Conservation (phyloP, 64 coral and sea anemone species). For the Astreopora myriophthalma region DNA sequence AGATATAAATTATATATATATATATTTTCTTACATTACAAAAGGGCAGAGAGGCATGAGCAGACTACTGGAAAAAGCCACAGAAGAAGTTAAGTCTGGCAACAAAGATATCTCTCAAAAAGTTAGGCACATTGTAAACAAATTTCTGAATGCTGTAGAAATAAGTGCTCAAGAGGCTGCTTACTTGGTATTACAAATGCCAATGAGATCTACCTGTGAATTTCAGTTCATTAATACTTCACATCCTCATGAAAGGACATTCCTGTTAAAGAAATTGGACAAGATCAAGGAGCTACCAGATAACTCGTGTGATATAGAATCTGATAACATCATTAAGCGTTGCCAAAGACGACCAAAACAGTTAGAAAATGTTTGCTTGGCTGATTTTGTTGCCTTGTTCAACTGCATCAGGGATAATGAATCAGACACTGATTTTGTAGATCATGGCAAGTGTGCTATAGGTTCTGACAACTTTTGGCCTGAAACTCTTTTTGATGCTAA, state of each 20-base stretch:
- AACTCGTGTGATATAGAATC: slow-evolving; percentile 76
- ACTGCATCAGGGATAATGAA: slow-evolving; percentile 47
- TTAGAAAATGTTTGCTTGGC: slow-evolving; percentile 57
- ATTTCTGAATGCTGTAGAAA: slow-evolving; percentile 72
- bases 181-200: slow-evolving; percentile 63
- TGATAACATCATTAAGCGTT: slow-evolving; percentile 69
- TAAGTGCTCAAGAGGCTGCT: slow-evolving; percentile 73
- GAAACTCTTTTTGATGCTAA: slow-evolving; percentile 34
- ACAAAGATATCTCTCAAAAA: background rate
- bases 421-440: background rate
- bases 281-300: slow-evolving; percentile 75
- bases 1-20: slow-evolving; percentile 64
- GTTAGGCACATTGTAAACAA: slow-evolving; percentile 44
- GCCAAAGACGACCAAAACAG: slow-evolving; percentile 53
- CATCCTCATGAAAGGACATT: slow-evolving; percentile 68
- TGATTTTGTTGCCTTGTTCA: slow-evolving; percentile 4
- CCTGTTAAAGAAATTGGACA: slow-evolving; percentile 61
- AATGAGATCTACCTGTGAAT: slow-evolving; percentile 41
- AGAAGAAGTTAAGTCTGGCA: background rate
- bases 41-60: slow-evolving; percentile 45
- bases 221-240: slow-evolving; percentile 70
- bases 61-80: slow-evolving; percentile 50
- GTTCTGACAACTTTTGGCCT: slow-evolving; percentile 2
- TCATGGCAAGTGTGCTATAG: background rate
- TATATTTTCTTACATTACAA: slow-evolving; percentile 57